These are phyloP conservation scores for Tylochromis polylepis DNA, from an alignment of 2,113 vertebrate genomes.

Conservation along the genomic window DNA sequence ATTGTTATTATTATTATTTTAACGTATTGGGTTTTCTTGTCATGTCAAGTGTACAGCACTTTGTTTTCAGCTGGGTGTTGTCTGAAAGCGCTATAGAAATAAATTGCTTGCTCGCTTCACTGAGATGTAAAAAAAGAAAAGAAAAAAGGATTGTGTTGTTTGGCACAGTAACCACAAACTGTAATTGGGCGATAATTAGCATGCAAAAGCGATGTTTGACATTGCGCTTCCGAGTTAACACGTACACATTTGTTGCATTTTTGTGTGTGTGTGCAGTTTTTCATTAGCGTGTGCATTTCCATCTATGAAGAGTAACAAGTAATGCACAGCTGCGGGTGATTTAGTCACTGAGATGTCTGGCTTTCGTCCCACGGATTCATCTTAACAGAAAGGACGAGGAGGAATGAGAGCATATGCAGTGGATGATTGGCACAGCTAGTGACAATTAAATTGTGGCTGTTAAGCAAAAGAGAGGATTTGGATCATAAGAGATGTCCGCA, in stretches of 20 bases:
- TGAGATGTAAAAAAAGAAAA: slow-evolving; percentile 2
- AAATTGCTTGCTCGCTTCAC: neutral
- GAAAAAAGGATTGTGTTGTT: neutral
- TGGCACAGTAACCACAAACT: neutral
- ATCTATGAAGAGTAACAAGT: neutral
- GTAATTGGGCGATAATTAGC: neutral
- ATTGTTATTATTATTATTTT: neutral
- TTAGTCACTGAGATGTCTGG: slow-evolving; percentile 25
- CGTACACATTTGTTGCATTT: neutral
- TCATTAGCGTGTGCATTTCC: neutral
- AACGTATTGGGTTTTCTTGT: neutral
- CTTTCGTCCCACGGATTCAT: slow-evolving; percentile 15
- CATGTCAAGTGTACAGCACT: no score
- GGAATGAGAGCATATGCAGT: neutral
- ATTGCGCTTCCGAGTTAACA: neutral
- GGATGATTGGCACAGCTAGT: slow-evolving; percentile 48
- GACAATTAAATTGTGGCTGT: slow-evolving; percentile 59
- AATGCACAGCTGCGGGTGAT: slow-evolving; percentile 4
- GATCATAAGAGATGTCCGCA: slow-evolving; percentile 44
- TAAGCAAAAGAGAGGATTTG: slow-evolving; percentile 59
- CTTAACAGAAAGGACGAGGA: slow-evolving; percentile 14
- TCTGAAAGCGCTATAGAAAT: neutral
- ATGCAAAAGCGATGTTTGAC: neutral
- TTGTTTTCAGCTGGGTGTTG: neutral
- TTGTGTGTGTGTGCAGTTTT: neutral